Evolutionary conservation across 2,113 vertebrate genomes (phyloP), one percentile per base, ranked within the genome.

Genomic region (Panthera uncia): DNA sequence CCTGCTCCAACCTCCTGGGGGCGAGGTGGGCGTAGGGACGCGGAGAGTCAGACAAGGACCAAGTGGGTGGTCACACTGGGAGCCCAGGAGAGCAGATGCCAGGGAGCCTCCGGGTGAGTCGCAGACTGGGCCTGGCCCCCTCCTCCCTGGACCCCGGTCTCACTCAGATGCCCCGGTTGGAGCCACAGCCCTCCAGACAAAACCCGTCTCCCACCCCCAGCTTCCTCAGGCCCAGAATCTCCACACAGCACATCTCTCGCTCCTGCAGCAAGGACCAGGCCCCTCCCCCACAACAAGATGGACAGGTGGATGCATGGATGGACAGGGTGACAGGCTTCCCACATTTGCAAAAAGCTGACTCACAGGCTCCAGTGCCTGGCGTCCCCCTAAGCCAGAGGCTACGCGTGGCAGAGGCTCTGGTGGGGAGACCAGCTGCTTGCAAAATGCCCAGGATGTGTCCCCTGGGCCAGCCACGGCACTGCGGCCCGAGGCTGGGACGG

Each of bases 361-460:
- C 93, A 38, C 94, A 86, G 97, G 95, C 95, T 84, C 73, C 80
- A 36, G 48, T 0, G 81, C 95, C 94, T 71, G 94, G 95, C 3
- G 48, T 29, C 33, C 66, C 55, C 78, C 82, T 36, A 79, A 13
- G 33, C 85, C 92, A 80, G 96, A 97, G 92, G 83, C 52, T 65
- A 52, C 12, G 3, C 45, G 0, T 0, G 23, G 92, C 11, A 66
- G 95, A 78, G 50, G 76, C 80, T 63, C 85, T 23, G 19, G 36
- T 5, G 63, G 74, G 57, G 97, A 96, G 91, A 61, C 38, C 98
- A 98, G 97, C 98, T 96, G 94, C 98, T 99, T 98, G 98, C 99
- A 98, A 97, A 98, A 96, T 50, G 95, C 18, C 13, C 4, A 50
- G 74, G 94, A 41, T 0, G 0, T 8, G 0, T 8, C 12, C 90